These are phyloP conservation scores for Betta splendens DNA, from an alignment of 2,797 vertebrate genomes.

Conservation along the genomic window DNA sequence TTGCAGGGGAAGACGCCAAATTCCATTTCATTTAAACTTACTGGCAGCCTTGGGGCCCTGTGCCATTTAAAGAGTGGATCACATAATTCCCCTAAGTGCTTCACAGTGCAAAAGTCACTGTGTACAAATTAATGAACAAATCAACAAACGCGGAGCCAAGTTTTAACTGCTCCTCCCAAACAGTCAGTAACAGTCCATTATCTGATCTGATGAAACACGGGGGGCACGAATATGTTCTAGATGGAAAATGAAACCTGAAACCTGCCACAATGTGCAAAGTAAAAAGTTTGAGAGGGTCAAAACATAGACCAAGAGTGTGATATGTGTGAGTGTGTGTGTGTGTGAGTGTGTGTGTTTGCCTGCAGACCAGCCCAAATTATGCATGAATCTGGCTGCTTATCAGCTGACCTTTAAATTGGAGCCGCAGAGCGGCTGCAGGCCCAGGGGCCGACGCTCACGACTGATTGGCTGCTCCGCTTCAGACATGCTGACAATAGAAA, in stretches of 20 bases:
- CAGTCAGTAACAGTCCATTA: conserved; percentile 56
- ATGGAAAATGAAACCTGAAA: conserved; percentile 32
- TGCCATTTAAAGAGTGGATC: conserved; percentile 65
- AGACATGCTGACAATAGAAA: conserved; percentile 83
- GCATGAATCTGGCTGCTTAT: conserved; percentile 81
- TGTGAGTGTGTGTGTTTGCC: conserved; percentile 47
- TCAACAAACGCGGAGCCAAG: conserved; percentile 62
- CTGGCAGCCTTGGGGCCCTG: conserved; percentile 57
- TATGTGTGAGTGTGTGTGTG: conserved; percentile 26
- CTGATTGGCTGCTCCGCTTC: conserved; percentile 75
- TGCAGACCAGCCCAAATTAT: conserved; percentile 74
- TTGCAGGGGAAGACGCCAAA: conserved; percentile 51
- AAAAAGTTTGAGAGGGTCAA: conserved; percentile 53
- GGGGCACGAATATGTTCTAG: conserved; percentile 8
- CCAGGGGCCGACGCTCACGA: conserved; percentile 68
- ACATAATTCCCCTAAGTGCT: conserved; percentile 65
- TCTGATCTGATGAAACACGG: conserved; percentile 32
- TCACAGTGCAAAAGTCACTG: conserved; percentile 50
- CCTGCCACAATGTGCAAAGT: conserved; percentile 12
- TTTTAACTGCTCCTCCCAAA: conserved; percentile 37
- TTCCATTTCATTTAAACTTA: conserved; percentile 63
- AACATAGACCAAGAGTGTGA: conserved; percentile 26
- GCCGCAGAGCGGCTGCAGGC: conserved; percentile 73
- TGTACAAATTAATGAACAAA: conserved; percentile 68
- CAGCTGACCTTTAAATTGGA: conserved; percentile 86